Evolutionary conservation across 2,888 invertebrate genomes (phyloP).

Genomic region (Oscheius sp.): DNA sequence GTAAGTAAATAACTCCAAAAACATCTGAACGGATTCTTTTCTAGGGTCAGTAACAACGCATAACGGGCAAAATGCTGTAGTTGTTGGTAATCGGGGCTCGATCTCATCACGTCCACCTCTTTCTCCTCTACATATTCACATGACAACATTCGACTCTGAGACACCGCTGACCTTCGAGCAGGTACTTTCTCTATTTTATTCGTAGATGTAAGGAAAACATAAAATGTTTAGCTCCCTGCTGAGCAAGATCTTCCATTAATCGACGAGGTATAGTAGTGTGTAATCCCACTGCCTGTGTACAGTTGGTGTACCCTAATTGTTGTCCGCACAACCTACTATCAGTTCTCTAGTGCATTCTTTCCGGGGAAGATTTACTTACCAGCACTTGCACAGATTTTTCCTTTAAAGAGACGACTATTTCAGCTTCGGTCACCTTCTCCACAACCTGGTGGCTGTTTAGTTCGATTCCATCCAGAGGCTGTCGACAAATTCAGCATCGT

Average conservation of each 20-base stretch:
- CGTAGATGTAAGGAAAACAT: neutral
- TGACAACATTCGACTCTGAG: conserved; percentile 61
- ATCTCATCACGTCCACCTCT: conserved; percentile 42
- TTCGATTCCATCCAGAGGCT: conserved; percentile 67
- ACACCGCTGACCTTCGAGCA: conserved; percentile 66
- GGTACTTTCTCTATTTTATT: conserved; percentile 40
- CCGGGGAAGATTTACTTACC: neutral
- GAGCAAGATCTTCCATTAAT: conserved; percentile 56
- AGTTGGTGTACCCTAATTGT: conserved; percentile 3
- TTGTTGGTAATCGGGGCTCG: conserved; percentile 30
- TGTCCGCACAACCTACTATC: neutral
- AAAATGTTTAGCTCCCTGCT: conserved; percentile 47
- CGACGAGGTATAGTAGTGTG: conserved; percentile 48
- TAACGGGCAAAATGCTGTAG: conserved; percentile 23
- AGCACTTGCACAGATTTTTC: neutral
- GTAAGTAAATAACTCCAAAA: conserved; percentile 26
- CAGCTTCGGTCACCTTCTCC: conserved; percentile 48
- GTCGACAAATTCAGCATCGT: conserved; percentile 97
- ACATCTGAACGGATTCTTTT: too few relatives aligned
- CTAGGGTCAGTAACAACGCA: conserved; percentile 16
- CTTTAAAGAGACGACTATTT: neutral
- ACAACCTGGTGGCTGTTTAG: conserved; percentile 48
- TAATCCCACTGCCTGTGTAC: conserved; percentile 22
- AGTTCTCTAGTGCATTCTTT: conserved; percentile 1
- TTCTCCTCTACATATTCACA: conserved; percentile 60